phyloP scores from a whole-genome alignment of 1,140 invertebrate genomes.

The Nautilus pompilius region DNA sequence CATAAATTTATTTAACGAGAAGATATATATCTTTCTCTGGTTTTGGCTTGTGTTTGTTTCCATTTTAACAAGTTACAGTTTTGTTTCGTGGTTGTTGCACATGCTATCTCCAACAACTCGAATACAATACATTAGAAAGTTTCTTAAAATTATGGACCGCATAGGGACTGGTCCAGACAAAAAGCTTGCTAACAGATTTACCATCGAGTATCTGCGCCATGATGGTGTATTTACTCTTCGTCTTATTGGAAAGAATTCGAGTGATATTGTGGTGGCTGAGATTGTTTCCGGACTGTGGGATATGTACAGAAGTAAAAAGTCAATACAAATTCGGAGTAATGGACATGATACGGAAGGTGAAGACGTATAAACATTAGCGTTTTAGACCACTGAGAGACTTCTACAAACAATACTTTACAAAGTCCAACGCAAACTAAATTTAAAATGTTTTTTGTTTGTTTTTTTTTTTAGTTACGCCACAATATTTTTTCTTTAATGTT shows the following conservation, averaged over 20 bases:
- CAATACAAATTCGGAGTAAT: constrained; percentile 38
- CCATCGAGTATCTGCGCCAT: constrained; percentile 47
- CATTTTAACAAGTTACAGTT: constrained; percentile 53
- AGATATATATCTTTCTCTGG: constrained; percentile 62
- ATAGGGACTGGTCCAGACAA: constrained; percentile 43
- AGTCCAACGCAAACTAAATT: too few relatives aligned
- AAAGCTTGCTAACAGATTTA: constrained; percentile 43
- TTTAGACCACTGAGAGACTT: too few relatives aligned
- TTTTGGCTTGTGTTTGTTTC: constrained; percentile 62
- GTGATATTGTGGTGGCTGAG: constrained; percentile 51
- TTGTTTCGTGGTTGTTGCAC: constrained; percentile 51
- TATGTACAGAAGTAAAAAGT: constrained; percentile 46
- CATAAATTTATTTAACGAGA: constrained; percentile 62
- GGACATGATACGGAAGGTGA: constrained; percentile 43
- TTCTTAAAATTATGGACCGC: constrained; percentile 53
- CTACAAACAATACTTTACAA: too few relatives aligned
- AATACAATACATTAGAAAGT: constrained; percentile 53
- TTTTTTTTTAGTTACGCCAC: too few relatives aligned
- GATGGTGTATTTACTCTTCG: constrained; percentile 51
- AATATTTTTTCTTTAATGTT: too few relatives aligned
- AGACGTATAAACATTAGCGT: constrained; percentile 48
- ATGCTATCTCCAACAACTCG: constrained; percentile 48
- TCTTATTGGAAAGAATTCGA: constrained; percentile 52
- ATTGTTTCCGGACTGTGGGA: constrained; percentile 52
- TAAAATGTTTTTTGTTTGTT: too few relatives aligned